A percentile compares a stretch with the other conserved stretches of the same genome.
These are phyloP conservation scores for Carposina sasakii DNA, from an alignment of 1,140 invertebrate species.

Conservation along the genomic window DNA sequence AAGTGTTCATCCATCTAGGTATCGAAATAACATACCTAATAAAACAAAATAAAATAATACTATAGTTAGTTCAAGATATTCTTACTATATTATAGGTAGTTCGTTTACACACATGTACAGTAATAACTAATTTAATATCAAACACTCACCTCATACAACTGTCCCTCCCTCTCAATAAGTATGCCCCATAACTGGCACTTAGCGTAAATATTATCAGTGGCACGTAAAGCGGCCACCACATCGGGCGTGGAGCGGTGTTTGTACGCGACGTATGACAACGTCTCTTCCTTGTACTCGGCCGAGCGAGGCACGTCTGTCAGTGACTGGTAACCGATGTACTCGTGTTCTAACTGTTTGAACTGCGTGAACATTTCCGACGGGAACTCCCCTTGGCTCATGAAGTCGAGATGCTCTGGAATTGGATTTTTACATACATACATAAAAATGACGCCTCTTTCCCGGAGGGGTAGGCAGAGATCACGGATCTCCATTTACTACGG, in stretches of 20 bases:
- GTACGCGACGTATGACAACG: slow-evolving; percentile 58
- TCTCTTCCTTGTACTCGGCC: slow-evolving; percentile 69
- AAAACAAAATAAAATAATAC: too few species aligned
- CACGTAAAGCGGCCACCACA: slow-evolving; percentile 81
- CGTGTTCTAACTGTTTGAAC: slow-evolving; percentile 92
- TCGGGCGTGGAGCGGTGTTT: slow-evolving; percentile 77
- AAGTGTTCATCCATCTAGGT: too few species aligned
- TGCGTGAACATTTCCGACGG: slow-evolving; percentile 82
- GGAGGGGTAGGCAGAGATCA: too few species aligned
- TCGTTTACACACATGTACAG: too few species aligned
- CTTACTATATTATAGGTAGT: too few species aligned
- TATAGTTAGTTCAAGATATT: too few species aligned
- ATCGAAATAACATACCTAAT: too few species aligned
- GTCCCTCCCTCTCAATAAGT: slow-evolving; percentile 86
- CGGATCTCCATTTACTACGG: too few species aligned
- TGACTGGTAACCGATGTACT: slow-evolving; percentile 96
- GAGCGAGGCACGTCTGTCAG: slow-evolving; percentile 96
- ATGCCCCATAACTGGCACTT: slow-evolving; percentile 90
- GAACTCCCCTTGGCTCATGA: slow-evolving; percentile 86
- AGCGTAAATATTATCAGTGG: slow-evolving; percentile 81
- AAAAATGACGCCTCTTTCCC: too few species aligned
- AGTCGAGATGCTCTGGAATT: slow-evolving; percentile 91
- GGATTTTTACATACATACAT: too few species aligned
- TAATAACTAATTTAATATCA: background rate
- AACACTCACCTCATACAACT: slow-evolving; percentile 77